Evolutionary conservation across 2,113 vertebrate genomes (phyloP).

Genomic region (Siphamia tubifer): DNA sequence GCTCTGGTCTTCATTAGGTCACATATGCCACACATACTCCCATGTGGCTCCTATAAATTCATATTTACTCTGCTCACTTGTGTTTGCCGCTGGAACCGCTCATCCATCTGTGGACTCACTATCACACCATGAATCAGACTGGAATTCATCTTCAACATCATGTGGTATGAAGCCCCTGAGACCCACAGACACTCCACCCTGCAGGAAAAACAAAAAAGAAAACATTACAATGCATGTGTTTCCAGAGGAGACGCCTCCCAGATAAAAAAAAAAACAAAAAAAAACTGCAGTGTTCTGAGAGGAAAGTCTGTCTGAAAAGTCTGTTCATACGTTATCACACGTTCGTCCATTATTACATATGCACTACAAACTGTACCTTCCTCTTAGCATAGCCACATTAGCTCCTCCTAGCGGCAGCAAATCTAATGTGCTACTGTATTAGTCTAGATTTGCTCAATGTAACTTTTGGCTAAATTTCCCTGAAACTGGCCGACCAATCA

Average conservation of each 20-base stretch:
- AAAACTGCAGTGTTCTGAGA: constrained; percentile 21
- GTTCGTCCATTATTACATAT: background rate
- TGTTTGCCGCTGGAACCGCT: background rate
- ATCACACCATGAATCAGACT: constrained; percentile 24
- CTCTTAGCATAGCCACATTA: too few relatives aligned
- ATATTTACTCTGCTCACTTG: background rate
- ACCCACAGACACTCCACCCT: constrained; percentile 23
- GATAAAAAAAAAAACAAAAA: constrained; percentile 59
- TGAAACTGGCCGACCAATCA: too few relatives aligned
- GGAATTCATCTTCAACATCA: constrained; percentile 34
- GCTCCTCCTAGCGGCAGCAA: too few relatives aligned
- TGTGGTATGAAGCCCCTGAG: constrained; percentile 30
- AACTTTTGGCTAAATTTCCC: too few relatives aligned
- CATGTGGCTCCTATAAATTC: background rate
- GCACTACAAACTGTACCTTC: background rate
- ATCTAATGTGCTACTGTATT: too few relatives aligned
- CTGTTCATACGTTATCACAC: background rate
- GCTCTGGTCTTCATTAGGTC: constrained; percentile 13
- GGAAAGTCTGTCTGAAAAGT: background rate
- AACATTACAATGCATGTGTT: background rate
- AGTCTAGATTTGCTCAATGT: too few relatives aligned
- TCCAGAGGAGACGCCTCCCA: constrained; percentile 16
- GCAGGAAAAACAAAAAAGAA: constrained; percentile 24
- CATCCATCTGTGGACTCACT: constrained; percentile 38
- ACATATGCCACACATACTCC: background rate